Conservation (phyloP, 2,797 vertebrate species). For the Falco novaeseelandiae region DNA sequence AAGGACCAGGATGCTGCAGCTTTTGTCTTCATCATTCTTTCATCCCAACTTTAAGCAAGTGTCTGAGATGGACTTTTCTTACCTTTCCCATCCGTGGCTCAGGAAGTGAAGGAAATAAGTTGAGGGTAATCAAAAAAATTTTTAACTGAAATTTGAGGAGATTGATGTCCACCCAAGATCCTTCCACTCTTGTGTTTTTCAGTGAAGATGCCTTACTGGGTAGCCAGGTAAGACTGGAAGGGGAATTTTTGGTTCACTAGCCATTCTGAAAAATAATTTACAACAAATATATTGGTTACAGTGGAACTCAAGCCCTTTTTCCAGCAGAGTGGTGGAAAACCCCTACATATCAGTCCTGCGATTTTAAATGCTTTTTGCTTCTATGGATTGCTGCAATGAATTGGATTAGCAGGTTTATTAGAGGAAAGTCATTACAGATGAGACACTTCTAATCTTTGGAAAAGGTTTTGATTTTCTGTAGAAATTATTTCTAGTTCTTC, state of each 20-base stretch:
- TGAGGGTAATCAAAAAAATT: not conserved
- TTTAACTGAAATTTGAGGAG: not conserved
- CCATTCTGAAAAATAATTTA: not conserved
- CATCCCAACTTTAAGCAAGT: not conserved
- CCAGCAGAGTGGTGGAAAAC: not conserved
- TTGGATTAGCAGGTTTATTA: not conserved
- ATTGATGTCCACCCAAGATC: not conserved
- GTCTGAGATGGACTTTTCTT: not conserved
- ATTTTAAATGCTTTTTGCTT: not conserved
- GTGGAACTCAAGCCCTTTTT: not conserved
- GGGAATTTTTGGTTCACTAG: not conserved
- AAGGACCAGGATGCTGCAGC: not conserved
- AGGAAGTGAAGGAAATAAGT: not conserved
- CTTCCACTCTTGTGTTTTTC: not conserved
- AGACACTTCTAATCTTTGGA: not conserved
- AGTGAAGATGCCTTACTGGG: not conserved
- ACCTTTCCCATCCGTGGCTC: not conserved
- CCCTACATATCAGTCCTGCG: rapidly evolving
- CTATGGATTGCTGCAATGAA: not conserved
- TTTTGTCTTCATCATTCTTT: not conserved
- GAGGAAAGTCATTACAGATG: not conserved
- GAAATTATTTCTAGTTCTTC: not conserved
- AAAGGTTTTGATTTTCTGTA: not conserved
- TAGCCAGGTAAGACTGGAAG: not conserved
- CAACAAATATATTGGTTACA: not conserved